These are phyloP conservation scores for Rhinolophus sinicus DNA, from an alignment of 2,113 vertebrate species.

Conservation along the genomic window DNA sequence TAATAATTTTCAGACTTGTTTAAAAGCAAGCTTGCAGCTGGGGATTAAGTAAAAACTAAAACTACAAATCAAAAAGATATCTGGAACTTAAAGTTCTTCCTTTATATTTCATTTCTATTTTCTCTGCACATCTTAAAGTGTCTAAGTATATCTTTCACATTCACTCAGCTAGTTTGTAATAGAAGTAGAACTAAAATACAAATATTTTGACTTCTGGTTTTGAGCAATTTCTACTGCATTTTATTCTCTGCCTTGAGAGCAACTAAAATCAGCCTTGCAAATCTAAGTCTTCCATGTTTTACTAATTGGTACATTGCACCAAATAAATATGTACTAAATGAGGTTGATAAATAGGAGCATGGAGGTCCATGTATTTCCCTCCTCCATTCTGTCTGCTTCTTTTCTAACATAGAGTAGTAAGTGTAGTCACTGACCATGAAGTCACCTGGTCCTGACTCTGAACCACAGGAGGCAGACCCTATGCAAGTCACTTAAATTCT, in stretches of 20 bases:
- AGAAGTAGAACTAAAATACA: background rate
- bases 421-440: background rate
- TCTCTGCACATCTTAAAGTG: background rate
- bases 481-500: background rate
- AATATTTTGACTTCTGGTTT: constrained; percentile 24
- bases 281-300: background rate
- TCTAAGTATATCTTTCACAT: background rate
- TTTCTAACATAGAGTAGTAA: background rate
- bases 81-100: background rate
- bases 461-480: background rate
- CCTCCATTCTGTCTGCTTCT: background rate
- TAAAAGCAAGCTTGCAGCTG: background rate
- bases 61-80: constrained; percentile 23
- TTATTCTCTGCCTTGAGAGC: background rate
- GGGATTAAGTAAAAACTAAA: background rate
- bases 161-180: background rate
- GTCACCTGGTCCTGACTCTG: background rate
- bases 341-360: background rate
- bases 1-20: background rate
- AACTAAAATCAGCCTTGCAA: constrained; percentile 28
- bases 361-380: background rate
- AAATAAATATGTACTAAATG: background rate
- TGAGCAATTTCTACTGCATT: constrained; percentile 15
- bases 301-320: background rate
- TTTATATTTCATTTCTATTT: constrained; percentile 29